Evolutionary conservation across 2,888 invertebrate genomes (phyloP), one percentile per base, ranked within the genome.

Genomic region (Silvanus unidentatus): DNA sequence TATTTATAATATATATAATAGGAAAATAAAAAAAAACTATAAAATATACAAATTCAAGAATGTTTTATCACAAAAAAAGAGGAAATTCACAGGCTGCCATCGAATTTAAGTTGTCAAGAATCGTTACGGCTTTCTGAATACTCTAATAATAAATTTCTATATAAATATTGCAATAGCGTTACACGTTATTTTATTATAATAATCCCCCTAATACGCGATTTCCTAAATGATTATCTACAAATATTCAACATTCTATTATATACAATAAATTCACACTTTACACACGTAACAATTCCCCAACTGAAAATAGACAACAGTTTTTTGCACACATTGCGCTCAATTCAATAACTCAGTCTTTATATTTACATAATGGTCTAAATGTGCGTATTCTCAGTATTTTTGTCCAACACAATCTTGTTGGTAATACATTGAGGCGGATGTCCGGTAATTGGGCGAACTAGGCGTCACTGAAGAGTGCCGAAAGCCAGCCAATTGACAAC

Each of bases 361-460:
- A 54, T 58, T 54, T 52, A 56, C 55, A 52, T 49, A 49, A 42
- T n/a, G n/a, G 22, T 56, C 53, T 39, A 57, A 52, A 40, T 53
- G 53, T 49, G 54, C 58, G 51, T 58, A 60, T 32, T 12, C 54
- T 66, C 66, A 73, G 67, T 72, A 73, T 51, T 73, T 72, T 53
- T 69, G 70, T 39, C 76, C 77, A 39, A 78, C 77, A 68, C 80
- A 80, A 53, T 80, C 78, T 65, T 79, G 79, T 57, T 80, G 80
- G 55, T 80, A 79, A 56, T 73, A 73, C 12, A 52, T 50, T 49
- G 78, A 74, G 13, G 59, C 53, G 43, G 77, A 43, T 69, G 62
- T 75, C 70, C 69, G 75, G 73, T 55, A 77, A 69, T 46, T 75
- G 64, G 59, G 78, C 68, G 71, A 74, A 72, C 50, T 77, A 68